A percentile compares a stretch with the other conserved stretches of the same genome.
Evolutionary conservation across 1,140 invertebrate species (phyloP).

Genomic region (Drosophila dunni): DNA sequence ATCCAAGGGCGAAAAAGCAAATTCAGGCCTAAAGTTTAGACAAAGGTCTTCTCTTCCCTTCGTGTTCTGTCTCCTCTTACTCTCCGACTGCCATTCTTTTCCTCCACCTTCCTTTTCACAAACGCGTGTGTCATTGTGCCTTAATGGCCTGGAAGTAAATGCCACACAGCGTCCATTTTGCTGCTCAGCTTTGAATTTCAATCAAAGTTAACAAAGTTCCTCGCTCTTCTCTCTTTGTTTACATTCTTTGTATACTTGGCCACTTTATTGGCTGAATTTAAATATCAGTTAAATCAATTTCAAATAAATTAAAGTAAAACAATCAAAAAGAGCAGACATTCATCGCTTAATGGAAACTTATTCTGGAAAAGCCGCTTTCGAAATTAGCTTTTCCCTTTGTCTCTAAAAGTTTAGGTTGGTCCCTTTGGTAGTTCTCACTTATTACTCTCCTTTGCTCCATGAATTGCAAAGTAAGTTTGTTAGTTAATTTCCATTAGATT

Average conservation of each 20-base stretch:
- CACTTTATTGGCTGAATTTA: conserved; percentile 23
- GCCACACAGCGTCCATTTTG: conserved; percentile 37
- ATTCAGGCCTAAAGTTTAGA: conserved; percentile 43
- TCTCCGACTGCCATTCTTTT: neutral
- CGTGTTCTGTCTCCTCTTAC: neutral
- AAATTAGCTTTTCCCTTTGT: conserved; percentile 24
- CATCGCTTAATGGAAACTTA: conserved; percentile 13
- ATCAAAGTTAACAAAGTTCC: conserved; percentile 48
- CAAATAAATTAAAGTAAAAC: conserved; percentile 35
- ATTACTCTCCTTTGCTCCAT: conserved; percentile 8
- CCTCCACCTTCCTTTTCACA: neutral
- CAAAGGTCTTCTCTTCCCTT: conserved; percentile 31
- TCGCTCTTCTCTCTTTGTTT: conserved; percentile 4
- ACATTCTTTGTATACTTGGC: conserved; percentile 2
- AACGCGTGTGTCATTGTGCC: conserved; percentile 48
- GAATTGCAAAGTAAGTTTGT: conserved; percentile 15
- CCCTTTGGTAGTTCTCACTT: neutral
- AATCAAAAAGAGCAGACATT: conserved; percentile 10
- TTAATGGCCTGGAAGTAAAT: conserved; percentile 58
- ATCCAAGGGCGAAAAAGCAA: conserved; percentile 36
- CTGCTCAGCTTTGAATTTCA: conserved; percentile 40
- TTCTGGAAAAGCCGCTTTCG: conserved; percentile 24
- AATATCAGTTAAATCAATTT: conserved; percentile 43
- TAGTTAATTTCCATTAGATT: conserved; percentile 16
- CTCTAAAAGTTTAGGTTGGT: conserved; percentile 3